These are phyloP conservation scores for Sylvietta virens DNA, from an alignment of 2,113 vertebrate genomes.

Conservation along the genomic window DNA sequence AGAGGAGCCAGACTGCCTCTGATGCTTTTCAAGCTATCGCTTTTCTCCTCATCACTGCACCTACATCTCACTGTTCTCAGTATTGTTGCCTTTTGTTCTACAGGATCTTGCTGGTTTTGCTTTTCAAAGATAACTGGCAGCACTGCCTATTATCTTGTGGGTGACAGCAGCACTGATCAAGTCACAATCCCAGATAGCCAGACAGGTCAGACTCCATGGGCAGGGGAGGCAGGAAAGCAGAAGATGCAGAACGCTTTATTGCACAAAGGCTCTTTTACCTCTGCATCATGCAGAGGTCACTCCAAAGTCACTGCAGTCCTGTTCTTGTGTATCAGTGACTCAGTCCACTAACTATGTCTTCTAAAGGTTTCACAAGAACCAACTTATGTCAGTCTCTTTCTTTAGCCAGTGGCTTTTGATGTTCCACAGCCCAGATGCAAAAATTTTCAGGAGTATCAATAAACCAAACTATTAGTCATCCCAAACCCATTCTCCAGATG, in stretches of 20 bases:
- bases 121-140: constrained; percentile 26
- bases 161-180: background rate
- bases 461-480: background rate
- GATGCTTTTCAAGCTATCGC: background rate
- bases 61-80: constrained; percentile 14
- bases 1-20: background rate
- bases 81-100: constrained; percentile 10
- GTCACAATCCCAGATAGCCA: background rate
- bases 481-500: background rate
- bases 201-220: background rate
- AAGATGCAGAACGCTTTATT: background rate
- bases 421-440: background rate
- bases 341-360: background rate
- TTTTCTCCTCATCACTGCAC: background rate
- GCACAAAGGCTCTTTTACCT: background rate
- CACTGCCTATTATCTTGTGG: background rate
- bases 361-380: background rate
- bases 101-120: background rate
- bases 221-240: background rate
- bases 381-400: background rate
- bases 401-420: background rate
- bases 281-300: background rate
- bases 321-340: background rate
- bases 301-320: background rate
- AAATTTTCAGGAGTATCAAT: background rate